phyloP scores from a whole-genome alignment of 2,888 invertebrate species.

The Caenorhabditis wallacei region DNA sequence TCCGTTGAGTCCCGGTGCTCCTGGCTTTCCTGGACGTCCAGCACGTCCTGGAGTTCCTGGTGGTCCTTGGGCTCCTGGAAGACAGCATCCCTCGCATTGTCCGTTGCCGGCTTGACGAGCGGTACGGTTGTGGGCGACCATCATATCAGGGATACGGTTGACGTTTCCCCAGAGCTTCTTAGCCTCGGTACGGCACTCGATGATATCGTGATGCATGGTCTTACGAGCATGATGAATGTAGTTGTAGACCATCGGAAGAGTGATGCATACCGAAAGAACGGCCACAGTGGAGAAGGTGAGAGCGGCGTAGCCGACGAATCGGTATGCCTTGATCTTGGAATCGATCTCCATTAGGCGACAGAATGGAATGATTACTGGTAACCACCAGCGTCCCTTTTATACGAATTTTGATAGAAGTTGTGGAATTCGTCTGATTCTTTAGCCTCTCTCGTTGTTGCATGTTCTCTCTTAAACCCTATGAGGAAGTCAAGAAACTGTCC shows the following conservation, averaged over 20 bases:
- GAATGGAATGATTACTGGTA: slow-evolving; percentile 51
- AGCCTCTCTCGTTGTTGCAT: slow-evolving; percentile 6
- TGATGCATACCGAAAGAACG: slow-evolving; percentile 70
- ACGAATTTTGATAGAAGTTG: slow-evolving; percentile 7
- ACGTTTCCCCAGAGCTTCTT: slow-evolving; percentile 80
- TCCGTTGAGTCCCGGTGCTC: slow-evolving; percentile 82
- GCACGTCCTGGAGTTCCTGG: slow-evolving; percentile 79
- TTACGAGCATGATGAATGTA: slow-evolving; percentile 75
- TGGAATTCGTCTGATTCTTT: slow-evolving; percentile 35
- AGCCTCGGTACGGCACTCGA: slow-evolving; percentile 76
- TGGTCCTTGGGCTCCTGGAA: slow-evolving; percentile 79
- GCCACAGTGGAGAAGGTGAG: slow-evolving; percentile 78
- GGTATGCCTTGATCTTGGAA: slow-evolving; percentile 78
- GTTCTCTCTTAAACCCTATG: background rate
- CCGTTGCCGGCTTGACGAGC: slow-evolving; percentile 74
- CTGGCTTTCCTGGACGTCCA: slow-evolving; percentile 82
- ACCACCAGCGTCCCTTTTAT: slow-evolving; percentile 33
- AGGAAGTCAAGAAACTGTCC: slow-evolving; percentile 45
- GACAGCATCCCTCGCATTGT: slow-evolving; percentile 77
- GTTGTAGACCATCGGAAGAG: slow-evolving; percentile 79
- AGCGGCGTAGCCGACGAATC: slow-evolving; percentile 82
- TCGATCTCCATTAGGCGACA: slow-evolving; percentile 71
- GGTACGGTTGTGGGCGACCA: slow-evolving; percentile 74
- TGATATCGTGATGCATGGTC: slow-evolving; percentile 74
- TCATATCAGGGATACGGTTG: slow-evolving; percentile 72